Conservation (phyloP, 2,113 vertebrate species). For the Anhinga rufa region DNA sequence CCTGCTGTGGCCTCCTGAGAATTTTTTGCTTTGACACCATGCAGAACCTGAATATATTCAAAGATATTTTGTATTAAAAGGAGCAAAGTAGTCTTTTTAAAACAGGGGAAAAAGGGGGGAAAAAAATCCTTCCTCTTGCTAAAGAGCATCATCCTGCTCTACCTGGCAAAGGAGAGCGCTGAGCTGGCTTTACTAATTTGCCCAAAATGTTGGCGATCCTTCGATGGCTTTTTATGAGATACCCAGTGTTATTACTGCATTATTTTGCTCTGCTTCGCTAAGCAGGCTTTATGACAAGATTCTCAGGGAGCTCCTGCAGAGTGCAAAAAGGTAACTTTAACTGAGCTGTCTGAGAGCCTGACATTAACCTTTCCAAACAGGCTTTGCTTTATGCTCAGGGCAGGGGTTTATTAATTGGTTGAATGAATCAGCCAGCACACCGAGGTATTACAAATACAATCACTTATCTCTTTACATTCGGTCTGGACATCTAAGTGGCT, state of each 20-base stretch:
- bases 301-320: not conserved
- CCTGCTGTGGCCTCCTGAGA: not conserved
- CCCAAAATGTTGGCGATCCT: not conserved
- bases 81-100: not conserved
- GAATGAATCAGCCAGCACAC: slow-evolving; percentile 34
- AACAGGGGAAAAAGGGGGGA: not conserved
- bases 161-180: not conserved
- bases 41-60: not conserved
- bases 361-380: slow-evolving; percentile 28
- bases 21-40: not conserved
- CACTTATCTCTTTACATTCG: slow-evolving; percentile 6
- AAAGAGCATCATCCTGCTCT: not conserved
- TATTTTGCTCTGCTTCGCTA: slow-evolving; percentile 4
- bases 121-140: not conserved
- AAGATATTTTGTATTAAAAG: not conserved
- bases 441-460: not conserved
- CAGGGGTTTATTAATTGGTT: slow-evolving; percentile 53
- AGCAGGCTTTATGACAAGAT: not conserved
- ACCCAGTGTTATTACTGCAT: not conserved
- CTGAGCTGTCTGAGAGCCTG: not conserved
- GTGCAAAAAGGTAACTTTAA: not conserved
- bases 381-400: slow-evolving; percentile 34
- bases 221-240: not conserved
- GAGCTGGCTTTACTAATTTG: not conserved
- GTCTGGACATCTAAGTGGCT: slow-evolving; percentile 8